A percentile compares a stretch with the other conserved stretches of the same genome.
Conservation (phyloP, 2,113 vertebrate species). For the Holacanthus passer region DNA sequence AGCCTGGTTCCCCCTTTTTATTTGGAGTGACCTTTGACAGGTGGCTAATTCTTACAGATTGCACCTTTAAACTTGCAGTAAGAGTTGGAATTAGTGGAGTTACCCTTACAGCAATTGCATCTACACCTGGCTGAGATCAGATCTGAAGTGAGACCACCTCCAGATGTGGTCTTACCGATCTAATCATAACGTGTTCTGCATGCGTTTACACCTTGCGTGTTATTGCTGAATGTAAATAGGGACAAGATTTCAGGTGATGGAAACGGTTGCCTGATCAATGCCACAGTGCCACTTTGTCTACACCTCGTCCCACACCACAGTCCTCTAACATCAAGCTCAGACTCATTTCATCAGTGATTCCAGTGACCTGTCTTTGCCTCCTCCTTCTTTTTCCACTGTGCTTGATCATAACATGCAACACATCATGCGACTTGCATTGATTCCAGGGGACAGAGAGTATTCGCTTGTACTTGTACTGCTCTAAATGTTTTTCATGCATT, state of each 20-base stretch:
- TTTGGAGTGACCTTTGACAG: too few relatives aligned
- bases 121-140: too few relatives aligned
- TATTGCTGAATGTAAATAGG: background rate
- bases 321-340: background rate
- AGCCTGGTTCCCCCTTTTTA: too few relatives aligned
- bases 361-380: background rate
- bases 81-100: too few relatives aligned
- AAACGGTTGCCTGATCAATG: background rate
- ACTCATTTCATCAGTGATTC: background rate
- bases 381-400: background rate
- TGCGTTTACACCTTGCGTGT: background rate
- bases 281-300: too few relatives aligned
- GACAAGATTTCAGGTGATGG: background rate
- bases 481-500: constrained; percentile 3
- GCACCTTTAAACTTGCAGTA: too few relatives aligned
- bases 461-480: constrained; percentile 8
- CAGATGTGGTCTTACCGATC: background rate
- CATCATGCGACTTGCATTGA: background rate
- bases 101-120: too few relatives aligned
- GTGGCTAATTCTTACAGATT: too few relatives aligned
- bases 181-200: background rate
- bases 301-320: too few relatives aligned
- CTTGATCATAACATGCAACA: background rate
- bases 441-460: background rate
- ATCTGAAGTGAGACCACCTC: too few relatives aligned